Percentiles rank a stretch among this genome's conserved stretches.
These are phyloP conservation scores for Elmis aenea DNA, from an alignment of 2,888 invertebrate species.

Conservation along the genomic window DNA sequence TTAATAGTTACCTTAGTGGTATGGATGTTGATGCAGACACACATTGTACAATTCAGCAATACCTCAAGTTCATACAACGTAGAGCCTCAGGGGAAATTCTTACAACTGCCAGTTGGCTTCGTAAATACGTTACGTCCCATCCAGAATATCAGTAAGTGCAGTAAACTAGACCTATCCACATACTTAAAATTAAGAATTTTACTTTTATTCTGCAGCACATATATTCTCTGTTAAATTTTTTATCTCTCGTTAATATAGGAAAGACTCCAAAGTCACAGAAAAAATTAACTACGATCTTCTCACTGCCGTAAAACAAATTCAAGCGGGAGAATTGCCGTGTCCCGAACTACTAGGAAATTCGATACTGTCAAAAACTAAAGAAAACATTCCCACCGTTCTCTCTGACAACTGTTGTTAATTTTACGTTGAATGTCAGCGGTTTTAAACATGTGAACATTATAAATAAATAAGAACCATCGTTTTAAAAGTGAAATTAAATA, in stretches of 20 bases:
- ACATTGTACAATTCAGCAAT: constrained; percentile 94
- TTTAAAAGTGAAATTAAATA: too few relatives aligned
- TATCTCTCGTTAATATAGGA: constrained; percentile 46
- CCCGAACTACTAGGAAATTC: constrained; percentile 72
- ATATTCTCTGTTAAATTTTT: too few relatives aligned
- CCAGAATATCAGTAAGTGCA: constrained; percentile 77
- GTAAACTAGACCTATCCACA: not conserved
- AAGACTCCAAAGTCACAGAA: constrained; percentile 84
- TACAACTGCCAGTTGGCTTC: constrained; percentile 94
- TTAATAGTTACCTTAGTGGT: constrained; percentile 87
- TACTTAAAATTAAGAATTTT: too few relatives aligned
- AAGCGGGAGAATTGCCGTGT: constrained; percentile 65
- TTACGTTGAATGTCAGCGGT: too few relatives aligned
- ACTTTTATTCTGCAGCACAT: not conserved
- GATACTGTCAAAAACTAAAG: constrained; percentile 74
- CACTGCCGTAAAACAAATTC: constrained; percentile 68
- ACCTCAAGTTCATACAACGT: constrained; percentile 85
- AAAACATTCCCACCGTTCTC: constrained; percentile 79
- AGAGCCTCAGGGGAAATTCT: constrained; percentile 83
- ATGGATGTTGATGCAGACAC: constrained; percentile 99
- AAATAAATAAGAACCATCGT: too few relatives aligned
- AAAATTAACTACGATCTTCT: constrained; percentile 88
- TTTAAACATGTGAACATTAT: too few relatives aligned
- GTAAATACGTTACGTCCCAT: constrained; percentile 83
- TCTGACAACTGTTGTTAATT: too few relatives aligned